phyloP scores from a whole-genome alignment of 2,797 vertebrate genomes.

The Triplophysa yarkandensis region DNA sequence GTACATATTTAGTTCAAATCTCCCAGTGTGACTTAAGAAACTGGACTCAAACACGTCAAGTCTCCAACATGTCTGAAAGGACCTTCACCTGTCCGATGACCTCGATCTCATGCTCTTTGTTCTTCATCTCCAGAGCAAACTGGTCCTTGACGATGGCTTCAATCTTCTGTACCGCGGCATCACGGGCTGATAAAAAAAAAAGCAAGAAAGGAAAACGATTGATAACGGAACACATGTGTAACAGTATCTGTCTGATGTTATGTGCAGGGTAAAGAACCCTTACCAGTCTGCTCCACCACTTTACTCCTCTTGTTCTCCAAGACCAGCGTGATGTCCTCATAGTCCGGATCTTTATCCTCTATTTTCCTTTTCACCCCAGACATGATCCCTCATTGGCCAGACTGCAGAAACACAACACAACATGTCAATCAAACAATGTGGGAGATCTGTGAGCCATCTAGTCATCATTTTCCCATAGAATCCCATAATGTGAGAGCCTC shows the following conservation, averaged over 20 bases:
- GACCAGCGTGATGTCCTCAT: constrained; percentile 87
- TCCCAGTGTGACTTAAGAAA: neutral
- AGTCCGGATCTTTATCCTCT: constrained; percentile 94
- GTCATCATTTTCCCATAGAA: neutral
- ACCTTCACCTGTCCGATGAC: constrained; percentile 95
- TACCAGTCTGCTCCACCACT: constrained; percentile 88
- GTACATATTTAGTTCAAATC: no score
- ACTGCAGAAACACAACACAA: neutral
- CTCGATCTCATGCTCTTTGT: constrained; percentile 98
- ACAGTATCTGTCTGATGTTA: neutral
- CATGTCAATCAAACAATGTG: neutral
- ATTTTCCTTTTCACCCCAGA: constrained; percentile 93
- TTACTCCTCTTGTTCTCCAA: constrained; percentile 90
- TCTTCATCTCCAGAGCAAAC: constrained; percentile 97
- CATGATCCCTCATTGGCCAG: constrained; percentile 71
- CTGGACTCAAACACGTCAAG: neutral
- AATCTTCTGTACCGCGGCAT: constrained; percentile 93
- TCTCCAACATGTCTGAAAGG: neutral
- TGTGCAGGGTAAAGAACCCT: constrained; percentile 40
- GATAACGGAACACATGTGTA: no score
- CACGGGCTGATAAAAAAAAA: constrained; percentile 79
- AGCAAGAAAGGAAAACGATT: neutral
- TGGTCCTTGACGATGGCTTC: constrained; percentile 95
- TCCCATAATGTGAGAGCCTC: neutral
- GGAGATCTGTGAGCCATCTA: neutral